phyloP scores from a whole-genome alignment of 2,113 vertebrate species.

The Chaetorhynchus papuensis region DNA sequence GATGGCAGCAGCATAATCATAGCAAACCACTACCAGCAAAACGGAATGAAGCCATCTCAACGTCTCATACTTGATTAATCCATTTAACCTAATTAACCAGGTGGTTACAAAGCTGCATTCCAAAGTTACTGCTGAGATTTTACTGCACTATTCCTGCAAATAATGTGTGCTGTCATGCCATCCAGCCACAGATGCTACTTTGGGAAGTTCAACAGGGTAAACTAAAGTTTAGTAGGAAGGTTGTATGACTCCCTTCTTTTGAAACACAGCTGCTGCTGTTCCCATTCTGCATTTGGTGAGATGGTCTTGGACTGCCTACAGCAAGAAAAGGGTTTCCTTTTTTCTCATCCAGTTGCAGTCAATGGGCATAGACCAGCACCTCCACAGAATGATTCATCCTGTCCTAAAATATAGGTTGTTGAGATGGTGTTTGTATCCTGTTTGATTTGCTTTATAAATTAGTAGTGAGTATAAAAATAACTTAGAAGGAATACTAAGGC shows the following conservation, averaged over 20 bases:
- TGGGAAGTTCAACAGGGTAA: neutral
- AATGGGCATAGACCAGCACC: neutral
- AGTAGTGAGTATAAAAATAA: neutral
- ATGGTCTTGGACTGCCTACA: neutral
- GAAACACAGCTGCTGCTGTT: neutral
- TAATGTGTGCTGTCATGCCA: accelerated
- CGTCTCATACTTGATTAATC: neutral
- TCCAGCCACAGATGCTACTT: neutral
- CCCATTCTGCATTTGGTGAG: neutral
- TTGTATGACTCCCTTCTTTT: neutral
- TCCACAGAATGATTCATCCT: neutral
- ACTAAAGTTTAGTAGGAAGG: neutral
- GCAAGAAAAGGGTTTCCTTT: neutral
- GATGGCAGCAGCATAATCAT: neutral
- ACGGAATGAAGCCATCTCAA: neutral
- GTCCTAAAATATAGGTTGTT: neutral
- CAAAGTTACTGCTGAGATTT: neutral
- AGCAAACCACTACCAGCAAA: neutral
- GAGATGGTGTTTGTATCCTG: neutral
- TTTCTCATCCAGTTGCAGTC: neutral
- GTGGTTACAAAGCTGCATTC: neutral
- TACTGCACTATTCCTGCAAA: neutral
- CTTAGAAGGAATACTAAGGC: neutral
- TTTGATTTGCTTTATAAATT: neutral
- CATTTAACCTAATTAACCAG: neutral